Evolutionary conservation across 2,888 invertebrate species (phyloP), one percentile per base, ranked within the genome.

Genomic region (Ochlodes sylvanus): DNA sequence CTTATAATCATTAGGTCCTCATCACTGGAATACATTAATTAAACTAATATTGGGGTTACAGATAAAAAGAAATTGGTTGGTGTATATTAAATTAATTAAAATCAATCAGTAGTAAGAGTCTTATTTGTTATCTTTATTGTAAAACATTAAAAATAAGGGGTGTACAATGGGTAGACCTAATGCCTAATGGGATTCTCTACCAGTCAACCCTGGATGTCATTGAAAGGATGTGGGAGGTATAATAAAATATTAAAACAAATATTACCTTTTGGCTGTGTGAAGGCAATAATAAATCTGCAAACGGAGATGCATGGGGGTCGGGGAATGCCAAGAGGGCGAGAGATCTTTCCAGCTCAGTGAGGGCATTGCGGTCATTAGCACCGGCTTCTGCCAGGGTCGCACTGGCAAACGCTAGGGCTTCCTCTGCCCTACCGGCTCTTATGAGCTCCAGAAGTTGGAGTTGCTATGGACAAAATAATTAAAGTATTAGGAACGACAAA

Each of bases 311-410:
- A 76, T 97, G 96, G 0, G 99, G 99, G 81, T 99, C 98, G 71
- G 99, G 99, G 88, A 99, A 99, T 7, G 99, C 99, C 17, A 99
- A 88, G 64, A 99, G 91, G 0, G 99, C 99, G 64, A 99, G 93
- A 0, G 99, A 99, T 70, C 99, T 94, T 88, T 99, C 99, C 68
- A 99, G 89, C 88, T 99, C 99, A 0, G 92, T 90, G 14, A 95
- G 87, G n/a, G 95, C 95, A 47, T 93, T 94, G 54, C 96, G 96
- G 86, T 97, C 96, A 14, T 95, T 96, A 76, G 98, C 98, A 3
- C 98, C 98, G 12, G 98, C 96, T 87, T 98, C 98, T 21, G 98
- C 97, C 21, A 98, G 91, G 73, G 98, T 97, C 54, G 97, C 97
- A 80, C 98, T 98, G 0, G 98, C 98, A 88, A 98, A 98, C 47